Conservation (phyloP, 2,113 vertebrate species). For the Grallaria varia region DNA sequence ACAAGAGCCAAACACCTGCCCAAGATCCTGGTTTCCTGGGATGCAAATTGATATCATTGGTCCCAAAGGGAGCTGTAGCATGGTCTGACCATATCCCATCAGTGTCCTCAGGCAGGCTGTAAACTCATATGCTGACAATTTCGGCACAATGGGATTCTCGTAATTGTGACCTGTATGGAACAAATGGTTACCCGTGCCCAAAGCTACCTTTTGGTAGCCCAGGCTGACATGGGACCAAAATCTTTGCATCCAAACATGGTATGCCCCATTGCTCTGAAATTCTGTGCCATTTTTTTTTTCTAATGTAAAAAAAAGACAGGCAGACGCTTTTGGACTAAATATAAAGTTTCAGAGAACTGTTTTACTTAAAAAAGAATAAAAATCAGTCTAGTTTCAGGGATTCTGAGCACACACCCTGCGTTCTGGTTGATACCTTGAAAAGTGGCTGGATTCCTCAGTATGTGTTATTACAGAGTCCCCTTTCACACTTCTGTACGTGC, state of each 20-base stretch:
- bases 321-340: not conserved
- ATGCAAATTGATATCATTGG: not conserved
- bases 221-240: not conserved
- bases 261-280: not conserved
- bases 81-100: not conserved
- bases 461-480: not conserved
- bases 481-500: not conserved
- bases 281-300: not conserved
- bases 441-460: not conserved
- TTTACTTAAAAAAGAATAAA: not conserved
- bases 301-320: not conserved
- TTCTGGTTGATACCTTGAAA: not conserved
- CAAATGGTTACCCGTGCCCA: fast-evolving
- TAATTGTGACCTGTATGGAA: not conserved
- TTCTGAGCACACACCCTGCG: not conserved
- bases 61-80: not conserved
- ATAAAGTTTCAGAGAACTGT: not conserved
- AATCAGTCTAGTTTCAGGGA: not conserved
- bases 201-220: not conserved
- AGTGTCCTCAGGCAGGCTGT: not conserved
- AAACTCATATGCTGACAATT: not conserved
- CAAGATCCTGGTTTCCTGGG: not conserved
- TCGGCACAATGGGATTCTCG: not conserved
- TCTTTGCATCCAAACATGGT: not conserved
- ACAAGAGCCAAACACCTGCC: not conserved